Evolutionary conservation across 2,888 invertebrate species (phyloP).

Genomic region (Amblyteles armatorius): DNA sequence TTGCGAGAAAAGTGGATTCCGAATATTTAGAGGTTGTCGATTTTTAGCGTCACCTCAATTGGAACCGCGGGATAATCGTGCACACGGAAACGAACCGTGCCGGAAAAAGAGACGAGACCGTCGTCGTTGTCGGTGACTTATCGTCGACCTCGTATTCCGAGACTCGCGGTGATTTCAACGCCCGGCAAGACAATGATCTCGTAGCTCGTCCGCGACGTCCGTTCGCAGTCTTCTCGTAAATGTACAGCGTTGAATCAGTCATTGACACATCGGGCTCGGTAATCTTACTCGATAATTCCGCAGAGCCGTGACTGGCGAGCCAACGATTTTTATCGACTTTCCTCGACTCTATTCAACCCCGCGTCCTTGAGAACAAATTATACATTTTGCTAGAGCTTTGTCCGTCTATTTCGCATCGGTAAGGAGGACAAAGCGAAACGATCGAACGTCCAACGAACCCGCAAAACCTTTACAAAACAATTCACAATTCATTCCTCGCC

Average conservation of each 20-base stretch:
- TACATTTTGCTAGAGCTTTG: neutral
- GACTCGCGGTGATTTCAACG: constrained; percentile 76
- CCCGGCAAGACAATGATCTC: constrained; percentile 69
- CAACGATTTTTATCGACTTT: constrained; percentile 11
- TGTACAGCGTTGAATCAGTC: constrained; percentile 10
- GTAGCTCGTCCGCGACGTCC: constrained; percentile 38
- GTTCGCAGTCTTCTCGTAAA: constrained; percentile 7
- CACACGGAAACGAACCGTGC: no score
- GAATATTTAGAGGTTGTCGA: no score
- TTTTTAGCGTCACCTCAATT: no score
- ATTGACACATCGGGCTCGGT: constrained; percentile 42
- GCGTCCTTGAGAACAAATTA: neutral
- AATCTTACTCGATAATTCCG: neutral
- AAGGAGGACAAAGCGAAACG: no score
- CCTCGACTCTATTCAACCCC: neutral
- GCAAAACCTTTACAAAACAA: no score
- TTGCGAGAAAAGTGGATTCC: no score
- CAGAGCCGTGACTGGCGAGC: constrained; percentile 7
- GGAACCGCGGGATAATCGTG: no score
- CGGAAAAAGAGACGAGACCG: neutral
- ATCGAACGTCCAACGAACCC: no score
- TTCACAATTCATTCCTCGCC: no score
- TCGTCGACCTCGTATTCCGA: neutral
- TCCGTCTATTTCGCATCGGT: neutral
- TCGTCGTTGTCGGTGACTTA: neutral